Evolutionary conservation across 2,113 vertebrate genomes (phyloP), one percentile per base, ranked within the genome.

Genomic region (Dromaius novaehollandiae): DNA sequence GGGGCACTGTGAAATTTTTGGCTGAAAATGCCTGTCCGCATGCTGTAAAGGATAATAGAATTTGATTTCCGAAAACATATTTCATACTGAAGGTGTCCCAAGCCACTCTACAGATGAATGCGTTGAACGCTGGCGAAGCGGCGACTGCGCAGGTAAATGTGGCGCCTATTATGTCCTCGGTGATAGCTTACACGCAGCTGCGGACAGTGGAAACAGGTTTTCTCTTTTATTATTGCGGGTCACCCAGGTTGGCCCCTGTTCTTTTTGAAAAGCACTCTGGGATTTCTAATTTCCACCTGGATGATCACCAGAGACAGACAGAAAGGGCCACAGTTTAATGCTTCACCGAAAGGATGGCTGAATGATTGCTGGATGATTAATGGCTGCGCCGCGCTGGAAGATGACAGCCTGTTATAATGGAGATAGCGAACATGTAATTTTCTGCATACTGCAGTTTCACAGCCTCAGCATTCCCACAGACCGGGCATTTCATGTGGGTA

Each of bases 201-300:
- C 68, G 97, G 95, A 97, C 95, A 96, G 91, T 95, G 65, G 93
- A 94, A 97, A 88, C 88, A 92, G 88, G 91, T 93, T 97, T 95
- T 95, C 91, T 86, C 88, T 92, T 94, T 91, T 94, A 93, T 97
- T 95, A 96, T 55, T 58, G 66, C 80, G 86, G 96, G 96, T 98
- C 97, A 97, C 24, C 42, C 66, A 71, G 94, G 90, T 92, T 96
- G 95, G 88, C 90, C 97, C 91, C 92, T 94, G 86, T 88, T 95
- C 91, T 82, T 95, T 97, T 79, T 92, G 89, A 96, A 97, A 96
- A 96, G 96, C 96, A 95, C 95, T 93, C 96, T 93, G 95, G 96
- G 96, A 97, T 96, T 98, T 98, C 95, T 97, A 97, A 97, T 98
- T 97, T 97, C 96, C 96, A 97, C 95, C 95, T 96, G 96, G 95